Conservation (phyloP, 2,888 invertebrate species). For the Eilema depressum region DNA sequence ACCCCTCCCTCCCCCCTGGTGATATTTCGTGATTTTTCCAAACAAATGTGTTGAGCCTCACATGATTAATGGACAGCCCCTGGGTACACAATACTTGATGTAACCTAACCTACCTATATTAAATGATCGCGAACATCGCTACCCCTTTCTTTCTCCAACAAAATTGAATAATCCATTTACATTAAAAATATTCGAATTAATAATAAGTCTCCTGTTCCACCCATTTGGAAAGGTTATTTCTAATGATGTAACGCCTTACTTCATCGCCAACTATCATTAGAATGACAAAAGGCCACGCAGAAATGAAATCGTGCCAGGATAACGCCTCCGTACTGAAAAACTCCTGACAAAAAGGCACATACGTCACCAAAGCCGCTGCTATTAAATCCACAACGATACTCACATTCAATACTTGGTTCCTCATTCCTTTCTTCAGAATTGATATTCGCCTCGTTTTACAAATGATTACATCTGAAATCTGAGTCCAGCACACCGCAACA, state of each 20-base stretch:
- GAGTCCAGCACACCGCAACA: conserved; percentile 91
- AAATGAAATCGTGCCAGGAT: conserved; percentile 90
- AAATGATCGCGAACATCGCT: neutral
- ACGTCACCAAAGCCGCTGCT: conserved; percentile 89
- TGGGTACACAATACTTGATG: neutral
- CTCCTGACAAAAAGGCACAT: conserved; percentile 89
- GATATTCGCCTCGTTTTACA: conserved; percentile 93
- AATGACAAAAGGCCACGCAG: conserved; percentile 91
- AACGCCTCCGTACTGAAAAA: conserved; percentile 91
- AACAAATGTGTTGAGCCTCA: too few species aligned
- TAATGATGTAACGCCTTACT: conserved; percentile 89
- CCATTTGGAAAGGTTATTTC: conserved; percentile 90
- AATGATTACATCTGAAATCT: conserved; percentile 92
- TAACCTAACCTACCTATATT: neutral
- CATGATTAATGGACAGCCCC: too few species aligned
- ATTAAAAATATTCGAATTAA: conserved; percentile 57
- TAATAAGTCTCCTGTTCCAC: conserved; percentile 92
- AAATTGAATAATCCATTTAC: neutral
- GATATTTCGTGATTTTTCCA: too few species aligned
- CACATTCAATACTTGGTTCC: conserved; percentile 88
- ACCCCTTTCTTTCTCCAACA: neutral
- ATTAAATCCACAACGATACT: conserved; percentile 88
- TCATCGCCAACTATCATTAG: conserved; percentile 93
- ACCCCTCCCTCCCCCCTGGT: too few species aligned
- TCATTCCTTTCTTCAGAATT: conserved; percentile 92